These are phyloP conservation scores for Macropus fuliginosus DNA, from an alignment of 2,797 vertebrate species.

Conservation along the genomic window DNA sequence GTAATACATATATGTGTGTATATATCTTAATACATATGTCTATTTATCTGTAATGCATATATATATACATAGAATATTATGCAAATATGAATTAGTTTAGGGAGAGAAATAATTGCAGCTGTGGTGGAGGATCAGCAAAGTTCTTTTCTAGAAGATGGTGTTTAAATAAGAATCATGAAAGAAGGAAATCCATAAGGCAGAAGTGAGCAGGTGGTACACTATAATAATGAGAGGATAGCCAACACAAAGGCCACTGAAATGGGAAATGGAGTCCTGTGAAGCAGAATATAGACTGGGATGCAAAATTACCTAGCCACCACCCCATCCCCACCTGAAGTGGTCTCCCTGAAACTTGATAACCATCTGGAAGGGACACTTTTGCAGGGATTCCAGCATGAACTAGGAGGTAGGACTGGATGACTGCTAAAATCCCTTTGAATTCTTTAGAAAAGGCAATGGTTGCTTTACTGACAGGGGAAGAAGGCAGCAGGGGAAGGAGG, in stretches of 20 bases:
- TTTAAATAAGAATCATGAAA: neutral
- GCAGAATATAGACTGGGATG: neutral
- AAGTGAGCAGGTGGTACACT: neutral
- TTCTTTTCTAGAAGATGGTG: neutral
- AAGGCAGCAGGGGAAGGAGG: neutral
- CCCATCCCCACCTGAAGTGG: neutral
- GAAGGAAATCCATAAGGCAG: neutral
- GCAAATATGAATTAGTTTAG: neutral
- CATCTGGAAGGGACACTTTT: neutral
- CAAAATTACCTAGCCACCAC: neutral
- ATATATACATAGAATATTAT: neutral
- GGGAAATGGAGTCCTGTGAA: neutral
- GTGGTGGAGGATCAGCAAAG: neutral
- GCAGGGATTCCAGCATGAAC: neutral
- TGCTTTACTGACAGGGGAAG: constrained; percentile 39
- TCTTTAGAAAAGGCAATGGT: neutral
- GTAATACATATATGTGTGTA: neutral
- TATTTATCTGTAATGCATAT: neutral
- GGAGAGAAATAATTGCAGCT: neutral
- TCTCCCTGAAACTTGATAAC: neutral
- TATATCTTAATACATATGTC: neutral
- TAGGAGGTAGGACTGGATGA: neutral
- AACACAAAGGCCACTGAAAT: neutral
- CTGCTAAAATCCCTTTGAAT: neutral
- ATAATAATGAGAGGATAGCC: neutral